Evolutionary conservation across 2,113 vertebrate species (phyloP), one percentile per base, ranked within the genome.

Genomic region (Grammomys surdaster): DNA sequence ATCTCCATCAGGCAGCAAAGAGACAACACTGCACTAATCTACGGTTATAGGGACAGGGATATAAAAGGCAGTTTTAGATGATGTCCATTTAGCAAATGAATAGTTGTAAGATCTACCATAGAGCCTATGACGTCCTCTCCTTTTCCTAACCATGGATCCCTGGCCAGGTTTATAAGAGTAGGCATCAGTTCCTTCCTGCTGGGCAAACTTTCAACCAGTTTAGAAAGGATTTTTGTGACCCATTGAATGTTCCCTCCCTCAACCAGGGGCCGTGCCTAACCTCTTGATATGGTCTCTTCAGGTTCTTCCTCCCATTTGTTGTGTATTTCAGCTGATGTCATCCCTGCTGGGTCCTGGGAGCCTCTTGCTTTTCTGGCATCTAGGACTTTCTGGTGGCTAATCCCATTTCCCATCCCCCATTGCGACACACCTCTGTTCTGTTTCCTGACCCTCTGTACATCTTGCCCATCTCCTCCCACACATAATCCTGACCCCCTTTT

Each of bases 221-320:
- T 46, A 85, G 40, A 63, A 85, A 46, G 26, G 40, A 24, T 87
- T 40, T 48, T 17, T 31, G 26, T 36, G 40, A 19, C 54, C 60
- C 9, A 0, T 1, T 1, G 17, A 70, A 9, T 20, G 3, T 67
- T 60, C 3, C 10, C 13, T 31, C 28, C 6, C 3, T 48, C 46
- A 48, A 48, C 51, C 51, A 51, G 51, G 51, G 51, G 51, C 51
- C 51, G 1, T 51, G 51, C 51, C 51, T 11, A 51, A 51, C 51
- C 51, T 51, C 51, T 51, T 9, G 51, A 51, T 51, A 11, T 51
- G 51, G 51, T 51, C 51, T 51, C 51, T 51, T 11, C 10, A 51
- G 51, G 51, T 51, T 51, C 51, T 51, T 10, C 51, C 51, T 51
- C 51, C 51, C 51, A 51, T 51, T 51, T 51, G 51, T 51, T 51